A percentile compares a stretch with the other conserved stretches of the same genome.
phyloP scores from a whole-genome alignment of 64 coral and sea anemone genomes.

The Pocillopora damicornis region DNA sequence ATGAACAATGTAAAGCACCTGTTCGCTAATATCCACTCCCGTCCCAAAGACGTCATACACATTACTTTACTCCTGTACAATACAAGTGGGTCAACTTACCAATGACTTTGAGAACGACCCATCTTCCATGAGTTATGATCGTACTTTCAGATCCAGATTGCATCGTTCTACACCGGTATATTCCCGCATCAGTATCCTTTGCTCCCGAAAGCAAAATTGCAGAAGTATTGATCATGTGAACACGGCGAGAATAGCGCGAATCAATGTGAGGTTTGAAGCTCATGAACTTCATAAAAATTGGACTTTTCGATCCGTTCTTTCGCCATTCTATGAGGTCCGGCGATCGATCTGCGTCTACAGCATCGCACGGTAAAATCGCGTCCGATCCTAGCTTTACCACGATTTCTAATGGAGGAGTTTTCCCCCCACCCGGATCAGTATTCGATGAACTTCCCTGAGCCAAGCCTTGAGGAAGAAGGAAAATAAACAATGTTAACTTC shows the following conservation, averaged over 20 bases:
- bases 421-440: conserved; percentile 19
- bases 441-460: conserved; percentile 29
- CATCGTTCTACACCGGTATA: conserved; percentile 78
- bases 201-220: conserved; percentile 81
- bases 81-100: conserved; percentile 51
- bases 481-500: background rate
- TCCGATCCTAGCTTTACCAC: conserved; percentile 73
- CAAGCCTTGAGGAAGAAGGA: conserved; percentile 7
- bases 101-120: conserved; percentile 61
- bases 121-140: conserved; percentile 57
- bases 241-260: conserved; percentile 43
- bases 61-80: background rate
- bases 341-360: conserved; percentile 13
- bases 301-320: conserved; percentile 72
- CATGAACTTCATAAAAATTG: conserved; percentile 91
- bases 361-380: conserved; percentile 74
- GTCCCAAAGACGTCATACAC: background rate
- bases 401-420: conserved; percentile 25
- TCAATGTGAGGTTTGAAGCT: conserved; percentile 70
- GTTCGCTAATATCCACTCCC: background rate
- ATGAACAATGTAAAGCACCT: background rate
- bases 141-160: conserved; percentile 23
- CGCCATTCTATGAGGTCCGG: conserved; percentile 74
- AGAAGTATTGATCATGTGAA: conserved; percentile 72
- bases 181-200: conserved; percentile 69